Percentiles rank a stretch among this genome's conserved stretches.
phyloP scores from a whole-genome alignment of 2,113 vertebrate genomes.

The Anser cygnoides region DNA sequence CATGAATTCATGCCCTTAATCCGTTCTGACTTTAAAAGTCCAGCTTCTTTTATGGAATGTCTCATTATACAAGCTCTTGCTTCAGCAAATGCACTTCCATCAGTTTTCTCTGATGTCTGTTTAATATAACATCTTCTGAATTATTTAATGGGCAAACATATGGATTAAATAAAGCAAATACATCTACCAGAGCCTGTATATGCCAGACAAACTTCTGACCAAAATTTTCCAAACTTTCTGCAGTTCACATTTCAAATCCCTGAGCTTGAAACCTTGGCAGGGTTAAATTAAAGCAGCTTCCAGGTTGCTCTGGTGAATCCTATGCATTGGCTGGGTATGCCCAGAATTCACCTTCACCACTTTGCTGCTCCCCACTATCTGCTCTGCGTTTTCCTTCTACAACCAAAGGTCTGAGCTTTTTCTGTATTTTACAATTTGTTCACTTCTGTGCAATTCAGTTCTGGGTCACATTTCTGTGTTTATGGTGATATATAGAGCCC shows the following conservation, averaged over 20 bases:
- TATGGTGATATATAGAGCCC: neutral
- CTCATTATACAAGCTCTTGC: constrained; percentile 59
- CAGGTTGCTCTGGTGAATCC: neutral
- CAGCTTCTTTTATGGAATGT: constrained; percentile 39
- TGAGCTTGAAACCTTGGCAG: neutral
- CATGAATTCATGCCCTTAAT: constrained; percentile 65
- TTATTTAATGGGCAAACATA: constrained; percentile 69
- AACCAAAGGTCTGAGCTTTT: neutral
- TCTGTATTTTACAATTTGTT: neutral
- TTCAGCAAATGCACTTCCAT: constrained; percentile 59
- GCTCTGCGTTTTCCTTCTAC: neutral
- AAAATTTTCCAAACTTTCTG: neutral
- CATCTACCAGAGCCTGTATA: neutral
- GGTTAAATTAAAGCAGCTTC: neutral
- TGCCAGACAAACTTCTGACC: neutral
- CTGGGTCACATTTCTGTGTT: neutral
- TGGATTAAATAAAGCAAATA: constrained; percentile 64
- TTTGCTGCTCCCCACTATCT: neutral
- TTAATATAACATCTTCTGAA: constrained; percentile 63
- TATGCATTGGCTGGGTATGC: fast-evolving
- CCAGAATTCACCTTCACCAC: neutral
- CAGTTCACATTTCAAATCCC: neutral
- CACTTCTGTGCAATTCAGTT: neutral
- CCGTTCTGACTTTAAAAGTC: constrained; percentile 66
- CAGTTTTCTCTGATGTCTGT: constrained; percentile 57